Evolutionary conservation across 2,113 vertebrate species (phyloP), one percentile per base, ranked within the genome.

Genomic region (Colaptes auratus): DNA sequence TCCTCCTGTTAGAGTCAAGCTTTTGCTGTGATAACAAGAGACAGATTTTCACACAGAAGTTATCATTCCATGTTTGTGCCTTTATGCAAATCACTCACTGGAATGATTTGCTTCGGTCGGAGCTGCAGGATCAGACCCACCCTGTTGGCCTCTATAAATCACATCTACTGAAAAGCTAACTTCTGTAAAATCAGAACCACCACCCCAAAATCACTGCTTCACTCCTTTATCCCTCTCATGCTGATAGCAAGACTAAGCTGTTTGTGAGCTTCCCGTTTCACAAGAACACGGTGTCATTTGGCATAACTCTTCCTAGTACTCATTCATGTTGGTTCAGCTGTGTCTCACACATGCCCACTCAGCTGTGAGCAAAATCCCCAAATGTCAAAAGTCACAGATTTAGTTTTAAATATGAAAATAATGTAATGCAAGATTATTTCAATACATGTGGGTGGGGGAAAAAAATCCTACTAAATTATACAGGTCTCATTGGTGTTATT

Each of bases 251-350:
- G 89, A 82, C 23, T 18, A 70, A 74, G 27, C 72, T 88, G 69
- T 63, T 92, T 71, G 31, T 88, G 88, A 89, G 78, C 42, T 65
- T 80, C 60, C 89, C 36, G 21, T 93, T 94, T 89, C 16, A 28
- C 67, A 95, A 93, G 95, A 92, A 92, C 85, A 71, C 74, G 67
- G 67, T 92, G 89, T 96, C 60, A 92, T 93, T 95, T 95, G 94
- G 91, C 95, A 88, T 46, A 82, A 73, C 15, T 87, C 86, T 85
- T 66, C 58, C 9, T n/a, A 48, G 88, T 61, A 87, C 86, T 85
- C 71, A 3, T 84, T 92, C 83, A 85, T 77, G 53, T 82, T 95
- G 89, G 71, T 93, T 93, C 67, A 91, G 75, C 89, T 36, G 55
- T 66, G 58, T 93, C 94, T 95, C 93, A 83, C 89, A 95, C 64